These are phyloP conservation scores for Poeciliopsis retropinna DNA, from an alignment of 2,113 vertebrate genomes.

Conservation along the genomic window DNA sequence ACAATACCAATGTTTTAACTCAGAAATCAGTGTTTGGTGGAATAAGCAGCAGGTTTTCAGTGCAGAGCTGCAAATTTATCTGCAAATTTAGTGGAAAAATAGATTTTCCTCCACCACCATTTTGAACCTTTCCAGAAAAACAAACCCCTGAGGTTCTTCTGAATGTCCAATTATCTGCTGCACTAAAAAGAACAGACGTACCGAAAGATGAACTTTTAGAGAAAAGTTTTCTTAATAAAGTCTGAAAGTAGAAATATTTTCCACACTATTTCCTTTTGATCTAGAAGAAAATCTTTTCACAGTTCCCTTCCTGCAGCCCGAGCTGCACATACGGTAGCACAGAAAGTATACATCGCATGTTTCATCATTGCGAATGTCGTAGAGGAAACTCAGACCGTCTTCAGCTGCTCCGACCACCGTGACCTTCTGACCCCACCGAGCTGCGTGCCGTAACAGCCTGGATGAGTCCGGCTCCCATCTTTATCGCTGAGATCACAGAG, in stretches of 20 bases:
- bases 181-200: background rate
- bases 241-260: background rate
- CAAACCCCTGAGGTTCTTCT: no score
- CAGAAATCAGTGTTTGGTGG: no score
- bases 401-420: background rate
- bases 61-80: no score
- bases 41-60: no score
- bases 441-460: background rate
- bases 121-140: no score
- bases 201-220: background rate
- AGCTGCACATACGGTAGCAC: background rate
- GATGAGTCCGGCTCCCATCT: background rate
- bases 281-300: no score
- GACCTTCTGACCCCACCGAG: conserved; percentile 5
- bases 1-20: no score
- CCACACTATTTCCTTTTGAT: no score
- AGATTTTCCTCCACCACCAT: no score
- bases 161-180: background rate
- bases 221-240: background rate
- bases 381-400: background rate
- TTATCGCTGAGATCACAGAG: background rate
- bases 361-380: background rate
- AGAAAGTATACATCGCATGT: background rate
- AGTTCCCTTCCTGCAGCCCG: no score
- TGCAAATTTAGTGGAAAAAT: no score